Conservation (phyloP, 2,888 invertebrate species). For the Furcula furcula region DNA sequence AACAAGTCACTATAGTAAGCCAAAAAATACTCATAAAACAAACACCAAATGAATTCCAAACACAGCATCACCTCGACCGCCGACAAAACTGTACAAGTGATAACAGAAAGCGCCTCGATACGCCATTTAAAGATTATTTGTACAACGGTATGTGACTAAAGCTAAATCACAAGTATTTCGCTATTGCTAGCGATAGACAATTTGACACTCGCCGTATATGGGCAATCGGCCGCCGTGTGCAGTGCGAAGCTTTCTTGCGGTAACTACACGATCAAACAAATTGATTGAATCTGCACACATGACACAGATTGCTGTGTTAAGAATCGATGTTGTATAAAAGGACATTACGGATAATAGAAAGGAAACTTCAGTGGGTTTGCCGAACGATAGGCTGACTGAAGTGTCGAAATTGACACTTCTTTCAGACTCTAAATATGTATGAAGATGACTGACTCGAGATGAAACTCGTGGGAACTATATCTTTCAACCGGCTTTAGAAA, state of each 20-base stretch:
- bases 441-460: too few species aligned
- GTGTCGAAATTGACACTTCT: background rate
- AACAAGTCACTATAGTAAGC: background rate
- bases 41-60: constrained; percentile 13
- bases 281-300: constrained; percentile 26
- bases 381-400: background rate
- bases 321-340: constrained; percentile 1
- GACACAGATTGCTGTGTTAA: constrained; percentile 25
- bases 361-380: constrained; percentile 3
- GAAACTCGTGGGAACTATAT: too few species aligned
- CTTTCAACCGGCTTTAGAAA: too few species aligned
- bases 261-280: constrained; percentile 32
- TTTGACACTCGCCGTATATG: constrained; percentile 53
- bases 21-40: constrained; percentile 7
- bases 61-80: constrained; percentile 26
- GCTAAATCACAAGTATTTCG: constrained; percentile 11
- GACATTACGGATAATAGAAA: constrained; percentile 1
- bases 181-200: constrained; percentile 20
- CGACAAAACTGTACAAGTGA: constrained; percentile 29
- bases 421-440: too few species aligned
- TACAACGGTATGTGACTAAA: constrained; percentile 27
- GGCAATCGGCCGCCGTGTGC: constrained; percentile 25
- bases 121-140: constrained; percentile 19
- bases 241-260: constrained; percentile 37
- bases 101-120: constrained; percentile 44